Conservation (phyloP, 2,888 invertebrate genomes). For the Nebria brevicollis region DNA sequence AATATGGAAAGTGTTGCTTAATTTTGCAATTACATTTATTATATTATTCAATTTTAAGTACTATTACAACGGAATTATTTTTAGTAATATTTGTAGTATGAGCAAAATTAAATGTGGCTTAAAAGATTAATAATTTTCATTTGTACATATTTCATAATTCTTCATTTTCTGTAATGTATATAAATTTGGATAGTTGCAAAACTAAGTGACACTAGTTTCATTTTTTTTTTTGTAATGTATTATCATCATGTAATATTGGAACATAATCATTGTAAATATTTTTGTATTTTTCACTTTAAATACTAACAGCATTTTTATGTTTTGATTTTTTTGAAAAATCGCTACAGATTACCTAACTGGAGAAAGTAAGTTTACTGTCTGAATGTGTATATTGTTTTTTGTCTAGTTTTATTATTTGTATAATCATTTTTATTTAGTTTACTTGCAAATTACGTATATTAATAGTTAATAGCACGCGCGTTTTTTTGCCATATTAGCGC, state of each 20-base stretch:
- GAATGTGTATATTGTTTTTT: slow-evolving; percentile 26
- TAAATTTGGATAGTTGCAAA: not conserved
- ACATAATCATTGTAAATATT: slow-evolving; percentile 50
- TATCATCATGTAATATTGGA: slow-evolving; percentile 1
- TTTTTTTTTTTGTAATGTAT: not conserved
- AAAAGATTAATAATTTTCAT: too few species aligned
- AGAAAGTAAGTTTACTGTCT: slow-evolving; percentile 60
- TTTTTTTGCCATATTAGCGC: not conserved
- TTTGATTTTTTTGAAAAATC: slow-evolving; percentile 52
- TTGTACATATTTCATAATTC: too few species aligned
- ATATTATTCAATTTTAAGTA: not conserved
- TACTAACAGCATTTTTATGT: slow-evolving; percentile 52
- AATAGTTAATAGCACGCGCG: not conserved
- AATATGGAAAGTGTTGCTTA: slow-evolving; percentile 1
- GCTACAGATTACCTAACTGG: slow-evolving; percentile 61
- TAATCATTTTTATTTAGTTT: not conserved
- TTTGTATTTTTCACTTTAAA: slow-evolving; percentile 50
- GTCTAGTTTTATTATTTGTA: not conserved
- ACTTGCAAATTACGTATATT: not conserved
- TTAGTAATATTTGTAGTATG: too few species aligned
- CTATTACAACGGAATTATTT: too few species aligned
- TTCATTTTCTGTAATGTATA: not conserved
- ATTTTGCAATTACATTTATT: not conserved
- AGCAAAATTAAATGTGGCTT: too few species aligned
- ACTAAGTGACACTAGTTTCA: not conserved